phyloP scores from a whole-genome alignment of 2,888 invertebrate species.

The Lamproptera curius region DNA sequence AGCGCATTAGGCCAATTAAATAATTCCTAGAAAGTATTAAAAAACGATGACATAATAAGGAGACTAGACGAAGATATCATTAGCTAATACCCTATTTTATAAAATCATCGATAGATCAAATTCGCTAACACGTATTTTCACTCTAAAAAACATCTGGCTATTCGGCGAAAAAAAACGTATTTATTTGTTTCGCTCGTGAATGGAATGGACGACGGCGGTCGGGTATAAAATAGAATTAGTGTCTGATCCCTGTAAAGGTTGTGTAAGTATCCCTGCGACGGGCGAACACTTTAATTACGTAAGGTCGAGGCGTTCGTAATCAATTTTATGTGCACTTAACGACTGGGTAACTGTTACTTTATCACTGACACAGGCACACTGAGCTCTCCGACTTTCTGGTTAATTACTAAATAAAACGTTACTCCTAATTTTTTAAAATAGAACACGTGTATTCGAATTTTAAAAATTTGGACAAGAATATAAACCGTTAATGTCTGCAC shows the following conservation, averaged over 20 bases:
- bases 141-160: background rate
- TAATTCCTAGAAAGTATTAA: slow-evolving; percentile 18
- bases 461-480: no score
- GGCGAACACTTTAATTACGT: slow-evolving; percentile 1
- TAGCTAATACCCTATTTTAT: background rate
- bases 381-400: no score
- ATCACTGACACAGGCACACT: background rate
- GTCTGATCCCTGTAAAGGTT: background rate
- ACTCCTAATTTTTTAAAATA: no score
- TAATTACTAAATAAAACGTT: no score
- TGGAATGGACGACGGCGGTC: background rate
- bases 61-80: background rate
- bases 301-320: background rate
- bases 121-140: background rate
- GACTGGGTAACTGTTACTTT: background rate
- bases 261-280: background rate
- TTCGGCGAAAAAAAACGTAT: background rate
- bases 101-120: background rate
- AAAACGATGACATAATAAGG: background rate
- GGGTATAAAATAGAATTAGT: slow-evolving; percentile 9
- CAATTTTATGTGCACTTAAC: background rate
- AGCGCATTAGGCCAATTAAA: slow-evolving; percentile 1
- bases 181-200: background rate
- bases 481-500: background rate
- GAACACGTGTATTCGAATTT: no score